Evolutionary conservation across 2,797 vertebrate species (phyloP).

Genomic region (Furcifer pardalis): DNA sequence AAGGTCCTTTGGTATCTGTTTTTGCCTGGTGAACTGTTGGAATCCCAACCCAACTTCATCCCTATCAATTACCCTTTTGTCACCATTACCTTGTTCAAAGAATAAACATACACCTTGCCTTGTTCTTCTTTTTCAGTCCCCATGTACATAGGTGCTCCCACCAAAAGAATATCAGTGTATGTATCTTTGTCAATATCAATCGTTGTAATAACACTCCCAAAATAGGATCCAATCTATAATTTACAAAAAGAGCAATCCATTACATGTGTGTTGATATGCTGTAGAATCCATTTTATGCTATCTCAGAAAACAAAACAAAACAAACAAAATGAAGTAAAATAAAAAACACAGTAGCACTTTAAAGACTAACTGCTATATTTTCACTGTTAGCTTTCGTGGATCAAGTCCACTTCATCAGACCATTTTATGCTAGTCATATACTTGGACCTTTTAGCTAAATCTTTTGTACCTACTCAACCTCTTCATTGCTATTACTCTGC

Average conservation of each 20-base stretch:
- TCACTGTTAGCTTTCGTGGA: too few relatives aligned
- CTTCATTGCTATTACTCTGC: too few relatives aligned
- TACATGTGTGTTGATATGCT: background rate
- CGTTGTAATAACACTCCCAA: conserved; percentile 92
- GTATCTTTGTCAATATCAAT: conserved; percentile 87
- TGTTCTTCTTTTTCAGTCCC: conserved; percentile 92
- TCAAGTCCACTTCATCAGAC: too few relatives aligned
- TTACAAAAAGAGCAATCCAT: background rate
- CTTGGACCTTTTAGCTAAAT: background rate
- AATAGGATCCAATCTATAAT: conserved; percentile 95
- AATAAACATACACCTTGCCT: conserved; percentile 94
- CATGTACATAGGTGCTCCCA: conserved; percentile 96
- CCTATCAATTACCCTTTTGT: background rate
- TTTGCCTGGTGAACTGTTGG: background rate
- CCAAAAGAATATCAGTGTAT: conserved; percentile 88
- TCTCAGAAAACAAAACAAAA: too few relatives aligned
- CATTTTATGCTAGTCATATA: background rate
- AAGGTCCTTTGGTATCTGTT: background rate
- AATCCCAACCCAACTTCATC: background rate
- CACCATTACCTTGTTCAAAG: conserved; percentile 81
- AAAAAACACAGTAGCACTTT: too few relatives aligned
- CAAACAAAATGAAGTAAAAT: too few relatives aligned
- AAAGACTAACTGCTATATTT: too few relatives aligned
- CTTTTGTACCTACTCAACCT: background rate
- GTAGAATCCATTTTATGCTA: background rate